Evolutionary conservation across 2,797 vertebrate species (phyloP).

Genomic region (Pseudocheirus occidentalis): DNA sequence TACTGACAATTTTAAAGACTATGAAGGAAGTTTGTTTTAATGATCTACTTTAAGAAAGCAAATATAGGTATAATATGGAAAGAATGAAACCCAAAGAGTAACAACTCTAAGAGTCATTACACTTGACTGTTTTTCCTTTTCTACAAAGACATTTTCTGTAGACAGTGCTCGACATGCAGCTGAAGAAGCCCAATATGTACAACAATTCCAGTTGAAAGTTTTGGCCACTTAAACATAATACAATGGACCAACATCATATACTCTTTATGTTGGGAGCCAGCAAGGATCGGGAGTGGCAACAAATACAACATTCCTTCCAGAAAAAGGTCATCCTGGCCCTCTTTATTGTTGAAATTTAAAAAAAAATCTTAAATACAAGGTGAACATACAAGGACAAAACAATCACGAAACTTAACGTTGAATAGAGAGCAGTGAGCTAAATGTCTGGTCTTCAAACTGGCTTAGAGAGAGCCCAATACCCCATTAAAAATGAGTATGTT

Average conservation of each 20-base stretch:
- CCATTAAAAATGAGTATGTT: conserved; percentile 85
- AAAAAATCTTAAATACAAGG: conserved; percentile 87
- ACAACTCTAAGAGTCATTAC: conserved; percentile 51
- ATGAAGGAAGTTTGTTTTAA: conserved; percentile 38
- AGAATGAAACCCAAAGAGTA: conserved; percentile 62
- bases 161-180: conserved; percentile 66
- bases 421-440: conserved; percentile 85
- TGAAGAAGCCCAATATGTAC: conserved; percentile 58
- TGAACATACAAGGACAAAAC: conserved; percentile 85
- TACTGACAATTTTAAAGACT: conserved; percentile 39
- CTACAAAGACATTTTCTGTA: conserved; percentile 65
- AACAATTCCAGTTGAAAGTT: conserved; percentile 71
- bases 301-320: conserved; percentile 79
- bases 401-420: conserved; percentile 85
- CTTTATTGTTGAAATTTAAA: conserved; percentile 87
- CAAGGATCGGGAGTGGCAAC: conserved; percentile 74
- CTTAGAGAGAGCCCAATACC: conserved; percentile 82
- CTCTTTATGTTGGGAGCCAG: background rate
- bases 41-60: conserved; percentile 48
- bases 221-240: conserved; percentile 72
- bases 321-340: conserved; percentile 76
- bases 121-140: conserved; percentile 52
- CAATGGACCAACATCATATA: conserved; percentile 51
- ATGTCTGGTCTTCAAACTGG: conserved; percentile 84
- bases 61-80: conserved; percentile 29